phyloP scores from a whole-genome alignment of 2,888 invertebrate genomes.

The Epinotia demarniana region DNA sequence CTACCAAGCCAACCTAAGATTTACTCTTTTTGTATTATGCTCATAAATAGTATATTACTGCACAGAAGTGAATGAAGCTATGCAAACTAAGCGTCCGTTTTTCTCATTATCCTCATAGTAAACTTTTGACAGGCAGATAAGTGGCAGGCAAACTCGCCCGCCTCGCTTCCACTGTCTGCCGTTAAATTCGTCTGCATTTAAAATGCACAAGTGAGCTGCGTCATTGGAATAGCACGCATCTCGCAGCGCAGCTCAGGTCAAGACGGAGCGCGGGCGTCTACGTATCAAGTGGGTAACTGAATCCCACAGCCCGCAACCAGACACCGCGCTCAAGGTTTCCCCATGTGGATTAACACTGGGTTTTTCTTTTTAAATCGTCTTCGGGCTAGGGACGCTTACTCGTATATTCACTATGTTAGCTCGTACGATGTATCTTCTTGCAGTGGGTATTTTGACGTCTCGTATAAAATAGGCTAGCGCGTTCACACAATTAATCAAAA shows the following conservation, averaged over 20 bases:
- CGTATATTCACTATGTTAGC: constrained; percentile 47
- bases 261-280: constrained; percentile 68
- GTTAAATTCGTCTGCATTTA: constrained; percentile 48
- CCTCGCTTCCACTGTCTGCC: constrained; percentile 36
- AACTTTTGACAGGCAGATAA: constrained; percentile 42
- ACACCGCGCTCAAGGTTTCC: constrained; percentile 77
- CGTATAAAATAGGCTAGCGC: no score
- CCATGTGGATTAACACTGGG: constrained; percentile 74
- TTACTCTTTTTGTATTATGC: background rate
- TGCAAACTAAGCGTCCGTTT: constrained; percentile 12
- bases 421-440: background rate
- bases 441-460: background rate
- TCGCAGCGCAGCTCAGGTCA: constrained; percentile 42
- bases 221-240: constrained; percentile 55
- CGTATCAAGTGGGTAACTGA: constrained; percentile 63
- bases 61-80: background rate
- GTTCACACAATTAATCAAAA: background rate
- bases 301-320: constrained; percentile 63
- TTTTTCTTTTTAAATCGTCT: constrained; percentile 67
- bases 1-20: no score
- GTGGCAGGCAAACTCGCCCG: constrained; percentile 28
- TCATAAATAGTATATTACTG: background rate
- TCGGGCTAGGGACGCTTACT: constrained; percentile 51
- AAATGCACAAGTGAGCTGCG: constrained; percentile 48
- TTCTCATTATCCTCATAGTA: constrained; percentile 36